Conservation (phyloP, 2,113 vertebrate genomes). For the Pycnonotus jocosus region DNA sequence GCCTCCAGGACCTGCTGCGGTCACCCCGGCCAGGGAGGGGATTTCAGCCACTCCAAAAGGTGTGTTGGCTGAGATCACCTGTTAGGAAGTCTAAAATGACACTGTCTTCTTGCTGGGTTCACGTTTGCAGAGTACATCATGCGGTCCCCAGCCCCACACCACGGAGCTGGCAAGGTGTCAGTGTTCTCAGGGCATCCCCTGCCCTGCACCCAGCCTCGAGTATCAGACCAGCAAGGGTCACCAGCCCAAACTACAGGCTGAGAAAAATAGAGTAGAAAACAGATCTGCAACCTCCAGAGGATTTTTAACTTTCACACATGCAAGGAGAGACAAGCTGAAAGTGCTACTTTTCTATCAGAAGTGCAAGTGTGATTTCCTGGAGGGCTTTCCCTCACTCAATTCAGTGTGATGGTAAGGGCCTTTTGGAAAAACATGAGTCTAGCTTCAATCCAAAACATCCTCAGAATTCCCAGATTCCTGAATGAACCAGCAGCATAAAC, state of each 20-base stretch:
- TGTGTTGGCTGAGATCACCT: too few relatives aligned
- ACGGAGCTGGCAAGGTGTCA: neutral
- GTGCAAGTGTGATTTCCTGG: neutral
- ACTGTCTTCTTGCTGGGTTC: neutral
- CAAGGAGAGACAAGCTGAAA: neutral
- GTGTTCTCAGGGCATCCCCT: neutral
- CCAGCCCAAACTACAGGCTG: neutral
- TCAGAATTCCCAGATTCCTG: neutral
- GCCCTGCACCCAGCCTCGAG: neutral
- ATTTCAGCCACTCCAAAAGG: neutral
- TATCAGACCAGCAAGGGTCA: neutral
- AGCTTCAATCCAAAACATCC: neutral
- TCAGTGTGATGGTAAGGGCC: neutral
- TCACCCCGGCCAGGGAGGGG: neutral
- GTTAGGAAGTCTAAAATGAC: neutral
- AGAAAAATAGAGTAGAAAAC: neutral
- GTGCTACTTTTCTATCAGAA: neutral
- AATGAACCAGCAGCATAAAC: neutral
- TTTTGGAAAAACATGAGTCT: neutral
- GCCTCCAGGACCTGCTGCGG: neutral
- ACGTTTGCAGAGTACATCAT: fast-evolving
- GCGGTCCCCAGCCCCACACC: fast-evolving
- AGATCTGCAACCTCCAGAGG: neutral
- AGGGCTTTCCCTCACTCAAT: neutral
- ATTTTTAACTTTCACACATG: neutral